Evolutionary conservation across 2,888 invertebrate species (phyloP).

Genomic region (Tricholauxania praeusta): DNA sequence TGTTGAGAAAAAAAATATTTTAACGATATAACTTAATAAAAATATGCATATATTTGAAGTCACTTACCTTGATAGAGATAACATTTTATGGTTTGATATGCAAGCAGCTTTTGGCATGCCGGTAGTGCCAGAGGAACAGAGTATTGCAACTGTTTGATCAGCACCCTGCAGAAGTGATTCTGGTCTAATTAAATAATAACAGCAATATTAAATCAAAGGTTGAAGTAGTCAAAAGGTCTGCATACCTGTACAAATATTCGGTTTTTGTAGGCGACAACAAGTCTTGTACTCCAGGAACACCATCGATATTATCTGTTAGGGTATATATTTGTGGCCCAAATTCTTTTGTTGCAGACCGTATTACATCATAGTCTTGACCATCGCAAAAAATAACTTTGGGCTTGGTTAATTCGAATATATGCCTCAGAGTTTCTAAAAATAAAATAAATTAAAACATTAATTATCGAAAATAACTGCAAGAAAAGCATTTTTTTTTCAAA

Average conservation of each 20-base stretch:
- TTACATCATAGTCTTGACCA: conserved; percentile 41
- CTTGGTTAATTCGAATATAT: conserved; percentile 53
- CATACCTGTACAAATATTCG: conserved; percentile 41
- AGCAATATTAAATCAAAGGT: too few relatives aligned
- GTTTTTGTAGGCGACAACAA: conserved; percentile 38
- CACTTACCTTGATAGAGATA: too few relatives aligned
- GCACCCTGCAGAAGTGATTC: conserved; percentile 38
- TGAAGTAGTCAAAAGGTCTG: not conserved
- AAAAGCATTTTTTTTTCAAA: too few relatives aligned
- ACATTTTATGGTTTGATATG: not conserved
- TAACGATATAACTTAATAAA: not conserved
- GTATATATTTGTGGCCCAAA: conserved; percentile 42
- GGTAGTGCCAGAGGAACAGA: conserved; percentile 61
- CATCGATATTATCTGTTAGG: conserved; percentile 39
- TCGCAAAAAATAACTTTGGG: conserved; percentile 51
- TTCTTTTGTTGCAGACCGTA: conserved; percentile 43
- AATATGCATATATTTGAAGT: too few relatives aligned
- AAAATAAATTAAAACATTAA: too few relatives aligned
- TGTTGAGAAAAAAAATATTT: not conserved
- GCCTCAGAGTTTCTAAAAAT: conserved; percentile 45
- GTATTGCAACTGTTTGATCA: conserved; percentile 54
- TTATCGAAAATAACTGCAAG: too few relatives aligned
- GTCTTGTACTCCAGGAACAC: conserved; percentile 38
- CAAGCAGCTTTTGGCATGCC: conserved; percentile 57
- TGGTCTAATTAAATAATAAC: not conserved